A percentile compares a stretch with the other conserved stretches of the same genome.
phyloP scores from a whole-genome alignment of 2,888 invertebrate genomes.

The Leptopterna dolabrata region DNA sequence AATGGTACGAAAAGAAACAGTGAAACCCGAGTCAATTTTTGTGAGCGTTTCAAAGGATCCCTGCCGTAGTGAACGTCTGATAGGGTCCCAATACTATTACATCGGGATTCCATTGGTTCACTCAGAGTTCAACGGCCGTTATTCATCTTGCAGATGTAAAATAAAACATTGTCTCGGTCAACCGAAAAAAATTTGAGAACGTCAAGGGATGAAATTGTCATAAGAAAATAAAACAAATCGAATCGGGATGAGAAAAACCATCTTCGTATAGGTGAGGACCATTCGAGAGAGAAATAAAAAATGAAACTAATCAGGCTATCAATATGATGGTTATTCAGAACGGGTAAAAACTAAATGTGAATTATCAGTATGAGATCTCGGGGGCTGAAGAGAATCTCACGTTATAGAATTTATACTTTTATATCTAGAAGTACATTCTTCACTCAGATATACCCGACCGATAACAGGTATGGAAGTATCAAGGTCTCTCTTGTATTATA shows the following conservation, averaged over 20 bases:
- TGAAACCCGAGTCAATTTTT: no score
- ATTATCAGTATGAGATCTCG: constrained; percentile 48
- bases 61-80: no score
- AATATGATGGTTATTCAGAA: constrained; percentile 40
- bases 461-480: constrained; percentile 56
- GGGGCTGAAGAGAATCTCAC: constrained; percentile 37
- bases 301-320: constrained; percentile 40
- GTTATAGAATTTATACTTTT: constrained; percentile 54
- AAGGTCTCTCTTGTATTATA: constrained; percentile 48
- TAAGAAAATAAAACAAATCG: not conserved
- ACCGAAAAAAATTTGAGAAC: not conserved
- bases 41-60: no score
- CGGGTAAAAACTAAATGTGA: constrained; percentile 41
- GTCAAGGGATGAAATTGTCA: not conserved
- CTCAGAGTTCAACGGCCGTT: no score
- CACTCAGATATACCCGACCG: constrained; percentile 49
- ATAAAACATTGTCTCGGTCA: not conserved
- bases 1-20: no score
- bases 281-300: constrained; percentile 9
- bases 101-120: no score
- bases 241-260: not conserved
- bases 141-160: no score
- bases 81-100: no score
- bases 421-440: constrained; percentile 54
- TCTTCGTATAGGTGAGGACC: not conserved